Evolutionary conservation across 1,140 invertebrate species (phyloP).

Genomic region (Nilaparvata lugens): DNA sequence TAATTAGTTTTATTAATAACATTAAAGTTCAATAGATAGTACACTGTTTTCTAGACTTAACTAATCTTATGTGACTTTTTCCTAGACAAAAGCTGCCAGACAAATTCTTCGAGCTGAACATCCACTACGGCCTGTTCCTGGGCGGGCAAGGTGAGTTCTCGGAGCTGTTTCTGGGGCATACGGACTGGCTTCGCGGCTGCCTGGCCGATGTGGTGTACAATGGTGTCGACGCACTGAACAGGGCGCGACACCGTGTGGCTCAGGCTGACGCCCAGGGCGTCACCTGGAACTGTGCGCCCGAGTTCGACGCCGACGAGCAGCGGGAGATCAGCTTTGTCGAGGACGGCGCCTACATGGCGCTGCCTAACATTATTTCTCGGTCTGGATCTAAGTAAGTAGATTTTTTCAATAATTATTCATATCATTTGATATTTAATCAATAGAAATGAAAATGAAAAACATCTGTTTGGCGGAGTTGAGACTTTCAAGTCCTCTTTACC

Average conservation of each 20-base stretch:
- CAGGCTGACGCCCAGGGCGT: conserved; percentile 51
- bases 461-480: too few relatives aligned
- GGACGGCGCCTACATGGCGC: conserved; percentile 62
- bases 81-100: conserved; percentile 60
- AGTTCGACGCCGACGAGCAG: conserved; percentile 74
- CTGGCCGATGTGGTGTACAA: conserved; percentile 85
- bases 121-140: conserved; percentile 85
- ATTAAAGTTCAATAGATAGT: too few relatives aligned
- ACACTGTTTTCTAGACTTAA: too few relatives aligned
- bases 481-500: too few relatives aligned
- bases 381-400: conserved; percentile 51
- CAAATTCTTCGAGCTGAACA: conserved; percentile 81
- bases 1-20: too few relatives aligned
- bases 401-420: too few relatives aligned
- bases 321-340: conserved; percentile 79
- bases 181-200: conserved; percentile 84
- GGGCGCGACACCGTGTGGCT: conserved; percentile 58
- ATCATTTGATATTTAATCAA: too few relatives aligned
- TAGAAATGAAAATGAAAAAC: too few relatives aligned
- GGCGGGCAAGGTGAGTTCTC: conserved; percentile 83
- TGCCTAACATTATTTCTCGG: conserved; percentile 49
- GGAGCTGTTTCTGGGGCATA: conserved; percentile 79
- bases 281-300: conserved; percentile 83
- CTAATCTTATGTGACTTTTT: conserved; percentile 18
- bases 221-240: conserved; percentile 68